Conservation (phyloP, 2,888 invertebrate genomes). For the Drosophila kambysellisi region DNA sequence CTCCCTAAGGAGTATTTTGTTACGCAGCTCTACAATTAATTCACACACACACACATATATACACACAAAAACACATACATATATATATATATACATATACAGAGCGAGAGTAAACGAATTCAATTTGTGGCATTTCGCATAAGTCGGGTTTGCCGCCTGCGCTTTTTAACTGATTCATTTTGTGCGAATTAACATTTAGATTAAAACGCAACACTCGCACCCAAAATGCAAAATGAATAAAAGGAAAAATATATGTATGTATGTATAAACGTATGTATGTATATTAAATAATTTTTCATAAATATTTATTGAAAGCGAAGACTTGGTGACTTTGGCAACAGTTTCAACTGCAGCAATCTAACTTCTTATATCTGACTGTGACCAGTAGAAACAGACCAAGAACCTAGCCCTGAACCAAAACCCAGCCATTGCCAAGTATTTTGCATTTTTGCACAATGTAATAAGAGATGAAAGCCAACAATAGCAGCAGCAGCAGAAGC, state of each 20-base stretch:
- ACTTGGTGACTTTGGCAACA: constrained; percentile 50
- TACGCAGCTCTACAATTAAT: constrained; percentile 60
- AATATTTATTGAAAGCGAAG: constrained; percentile 68
- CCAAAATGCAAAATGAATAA: constrained; percentile 35
- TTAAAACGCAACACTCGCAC: constrained; percentile 63
- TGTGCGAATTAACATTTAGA: constrained; percentile 73
- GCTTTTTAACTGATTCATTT: constrained; percentile 74
- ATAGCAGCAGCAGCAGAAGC: constrained; percentile 24
- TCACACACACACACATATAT: constrained; percentile 18
- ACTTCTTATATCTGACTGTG: constrained; percentile 52
- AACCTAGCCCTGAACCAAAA: constrained; percentile 4
- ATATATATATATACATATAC: neutral
- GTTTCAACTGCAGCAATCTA: constrained; percentile 66
- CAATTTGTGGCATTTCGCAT: constrained; percentile 62
- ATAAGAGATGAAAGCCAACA: constrained; percentile 71
- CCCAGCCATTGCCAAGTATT: constrained; percentile 51
- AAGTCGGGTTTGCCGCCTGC: constrained; percentile 39
- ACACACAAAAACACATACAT: constrained; percentile 9
- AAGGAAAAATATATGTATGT: constrained; percentile 10
- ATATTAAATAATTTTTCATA: constrained; percentile 70
- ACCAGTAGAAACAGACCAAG: constrained; percentile 17
- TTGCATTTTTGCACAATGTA: constrained; percentile 72
- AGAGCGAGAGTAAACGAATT: constrained; percentile 14
- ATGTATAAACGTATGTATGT: neutral
- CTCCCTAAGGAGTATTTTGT: constrained; percentile 73